These are phyloP conservation scores for Ctenomys sociabilis DNA, from an alignment of 2,113 vertebrate species.

Conservation along the genomic window DNA sequence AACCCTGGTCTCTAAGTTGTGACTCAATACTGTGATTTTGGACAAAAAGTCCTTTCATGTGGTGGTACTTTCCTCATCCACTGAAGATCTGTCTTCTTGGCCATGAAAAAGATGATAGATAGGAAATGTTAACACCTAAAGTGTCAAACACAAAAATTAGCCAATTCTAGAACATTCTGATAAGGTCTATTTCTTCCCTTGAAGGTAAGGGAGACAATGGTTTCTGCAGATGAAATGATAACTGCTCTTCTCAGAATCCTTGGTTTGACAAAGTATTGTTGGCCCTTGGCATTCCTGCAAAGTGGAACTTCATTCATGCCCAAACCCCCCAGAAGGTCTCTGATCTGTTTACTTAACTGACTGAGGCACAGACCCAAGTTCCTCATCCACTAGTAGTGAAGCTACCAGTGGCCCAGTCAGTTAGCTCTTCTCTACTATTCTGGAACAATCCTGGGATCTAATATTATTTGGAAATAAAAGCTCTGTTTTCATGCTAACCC, in stretches of 20 bases:
- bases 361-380: background rate
- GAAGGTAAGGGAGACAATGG: background rate
- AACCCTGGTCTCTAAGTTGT: constrained; percentile 14
- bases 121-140: background rate
- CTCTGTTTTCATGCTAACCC: background rate
- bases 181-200: background rate
- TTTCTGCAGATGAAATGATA: fast-evolving
- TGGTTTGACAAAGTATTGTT: background rate
- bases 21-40: constrained; percentile 30
- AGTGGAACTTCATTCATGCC: background rate
- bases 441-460: background rate
- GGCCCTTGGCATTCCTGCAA: background rate
- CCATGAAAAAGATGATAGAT: background rate
- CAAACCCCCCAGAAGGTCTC: background rate
- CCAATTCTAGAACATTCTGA: background rate
- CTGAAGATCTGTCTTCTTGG: background rate
- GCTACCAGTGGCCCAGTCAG: background rate
- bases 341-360: background rate
- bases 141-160: background rate
- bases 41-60: background rate
- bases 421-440: background rate
- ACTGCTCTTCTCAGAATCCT: background rate
- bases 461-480: background rate
- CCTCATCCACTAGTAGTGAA: background rate
- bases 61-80: background rate